Conservation (phyloP, 2,888 invertebrate genomes). For the Gymnosoma rotundatum region DNA sequence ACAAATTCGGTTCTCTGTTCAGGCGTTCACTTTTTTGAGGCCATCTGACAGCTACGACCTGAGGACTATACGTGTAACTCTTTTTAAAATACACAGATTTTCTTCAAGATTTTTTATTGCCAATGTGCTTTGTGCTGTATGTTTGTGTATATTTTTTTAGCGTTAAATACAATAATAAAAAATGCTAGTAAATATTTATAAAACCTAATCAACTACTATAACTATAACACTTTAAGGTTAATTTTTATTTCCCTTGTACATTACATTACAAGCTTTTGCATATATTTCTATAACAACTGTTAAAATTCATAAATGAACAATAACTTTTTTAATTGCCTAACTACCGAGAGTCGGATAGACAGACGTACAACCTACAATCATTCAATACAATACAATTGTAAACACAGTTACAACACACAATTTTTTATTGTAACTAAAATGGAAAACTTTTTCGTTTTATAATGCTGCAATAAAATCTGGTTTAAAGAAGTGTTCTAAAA, state of each 20-base stretch:
- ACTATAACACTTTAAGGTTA: constrained; percentile 21
- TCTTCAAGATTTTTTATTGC: no score
- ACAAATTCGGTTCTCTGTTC: no score
- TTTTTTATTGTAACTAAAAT: constrained; percentile 47
- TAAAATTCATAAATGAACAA: constrained; percentile 63
- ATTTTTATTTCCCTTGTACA: no score
- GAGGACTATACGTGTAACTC: no score
- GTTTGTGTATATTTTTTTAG: no score
- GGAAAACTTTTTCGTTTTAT: constrained; percentile 24
- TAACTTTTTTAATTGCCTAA: constrained; percentile 62
- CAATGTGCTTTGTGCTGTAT: no score
- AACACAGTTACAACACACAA: constrained; percentile 25
- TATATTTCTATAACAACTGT: constrained; percentile 40
- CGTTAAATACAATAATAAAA: no score
- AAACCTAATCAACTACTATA: constrained; percentile 53
- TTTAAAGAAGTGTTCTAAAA: constrained; percentile 20
- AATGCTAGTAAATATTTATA: constrained; percentile 20
- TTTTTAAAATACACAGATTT: no score
- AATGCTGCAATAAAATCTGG: constrained; percentile 35
- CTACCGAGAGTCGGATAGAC: neutral
- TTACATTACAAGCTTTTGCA: neutral
- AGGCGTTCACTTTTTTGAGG: no score
- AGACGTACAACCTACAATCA: neutral
- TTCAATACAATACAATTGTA: neutral
- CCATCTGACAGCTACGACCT: no score